Conservation (phyloP, 2,888 invertebrate genomes). For the Sthenelais limicola region DNA sequence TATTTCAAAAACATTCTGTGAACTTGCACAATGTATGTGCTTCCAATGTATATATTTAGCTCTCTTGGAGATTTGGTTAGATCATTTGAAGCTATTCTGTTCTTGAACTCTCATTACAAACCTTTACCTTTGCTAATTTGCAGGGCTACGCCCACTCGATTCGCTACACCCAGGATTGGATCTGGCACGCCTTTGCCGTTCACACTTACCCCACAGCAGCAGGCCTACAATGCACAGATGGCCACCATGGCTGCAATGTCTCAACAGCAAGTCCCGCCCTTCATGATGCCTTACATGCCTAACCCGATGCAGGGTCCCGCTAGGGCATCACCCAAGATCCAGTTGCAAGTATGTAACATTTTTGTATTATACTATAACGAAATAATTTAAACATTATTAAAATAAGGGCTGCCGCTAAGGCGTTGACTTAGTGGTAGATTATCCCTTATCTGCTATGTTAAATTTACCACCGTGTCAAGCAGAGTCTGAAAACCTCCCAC, state of each 20-base stretch:
- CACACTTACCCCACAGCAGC: neutral
- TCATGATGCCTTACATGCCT: slow-evolving; percentile 21
- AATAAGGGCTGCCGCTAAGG: too few relatives aligned
- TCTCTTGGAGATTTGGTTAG: too few relatives aligned
- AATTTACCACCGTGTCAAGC: too few relatives aligned
- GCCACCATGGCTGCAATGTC: slow-evolving; percentile 16
- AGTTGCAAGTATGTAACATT: slow-evolving; percentile 22
- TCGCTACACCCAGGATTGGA: slow-evolving; percentile 7
- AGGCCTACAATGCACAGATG: slow-evolving; percentile 22
- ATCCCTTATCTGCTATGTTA: too few relatives aligned
- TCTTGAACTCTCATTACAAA: too few relatives aligned
- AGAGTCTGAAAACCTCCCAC: too few relatives aligned
- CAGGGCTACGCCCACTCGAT: slow-evolving; percentile 23
- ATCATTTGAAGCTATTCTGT: too few relatives aligned
- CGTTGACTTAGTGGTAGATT: too few relatives aligned
- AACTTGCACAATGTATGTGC: too few relatives aligned
- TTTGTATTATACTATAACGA: neutral
- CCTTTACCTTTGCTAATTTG: too few relatives aligned
- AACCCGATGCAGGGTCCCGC: slow-evolving; percentile 22
- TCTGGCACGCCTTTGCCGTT: slow-evolving; percentile 6
- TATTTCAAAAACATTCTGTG: too few relatives aligned
- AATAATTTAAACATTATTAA: neutral
- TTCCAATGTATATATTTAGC: too few relatives aligned
- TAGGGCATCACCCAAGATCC: slow-evolving; percentile 38
- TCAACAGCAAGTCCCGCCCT: slow-evolving; percentile 10